Conservation (phyloP, 1,140 invertebrate species). For the Drosophila kikkawai region DNA sequence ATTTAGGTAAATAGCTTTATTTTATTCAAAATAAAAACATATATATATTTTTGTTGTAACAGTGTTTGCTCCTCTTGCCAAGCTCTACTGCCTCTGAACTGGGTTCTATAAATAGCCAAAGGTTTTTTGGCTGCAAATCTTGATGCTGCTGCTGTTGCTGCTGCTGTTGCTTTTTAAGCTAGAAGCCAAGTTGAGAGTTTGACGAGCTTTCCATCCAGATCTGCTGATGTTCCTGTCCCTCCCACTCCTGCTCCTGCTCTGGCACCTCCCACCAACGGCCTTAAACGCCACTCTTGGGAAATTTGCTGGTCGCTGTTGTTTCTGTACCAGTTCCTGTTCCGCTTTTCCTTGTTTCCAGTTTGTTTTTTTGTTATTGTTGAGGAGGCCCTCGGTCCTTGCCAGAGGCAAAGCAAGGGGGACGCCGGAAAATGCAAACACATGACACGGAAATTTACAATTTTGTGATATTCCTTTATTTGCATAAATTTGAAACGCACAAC, state of each 20-base stretch:
- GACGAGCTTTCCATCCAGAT: constrained; percentile 26
- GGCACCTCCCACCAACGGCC: background rate
- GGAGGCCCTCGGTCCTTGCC: constrained; percentile 1
- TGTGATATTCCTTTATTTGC: constrained; percentile 77
- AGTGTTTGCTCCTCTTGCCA: background rate
- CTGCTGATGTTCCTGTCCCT: background rate
- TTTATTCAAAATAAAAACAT: no score
- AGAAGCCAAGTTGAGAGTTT: constrained; percentile 32
- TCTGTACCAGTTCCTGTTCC: constrained; percentile 29
- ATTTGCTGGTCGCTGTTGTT: constrained; percentile 60
- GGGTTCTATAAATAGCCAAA: constrained; percentile 33
- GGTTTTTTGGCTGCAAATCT: constrained; percentile 17
- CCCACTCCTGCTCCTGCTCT: background rate
- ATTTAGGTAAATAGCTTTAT: no score
- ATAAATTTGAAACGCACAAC: constrained; percentile 65
- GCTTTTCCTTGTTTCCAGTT: constrained; percentile 24
- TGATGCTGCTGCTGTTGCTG: background rate
- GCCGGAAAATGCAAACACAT: constrained; percentile 61
- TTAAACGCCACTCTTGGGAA: constrained; percentile 72
- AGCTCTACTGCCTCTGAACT: background rate
- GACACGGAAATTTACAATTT: constrained; percentile 72
- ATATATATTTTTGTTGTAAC: background rate
- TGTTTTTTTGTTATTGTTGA: constrained; percentile 36
- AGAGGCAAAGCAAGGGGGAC: background rate
- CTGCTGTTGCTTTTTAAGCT: constrained; percentile 24